Base-by-base conservation (phyloP, 2,113 vertebrate species). In the Pimephales promelas region DNA sequence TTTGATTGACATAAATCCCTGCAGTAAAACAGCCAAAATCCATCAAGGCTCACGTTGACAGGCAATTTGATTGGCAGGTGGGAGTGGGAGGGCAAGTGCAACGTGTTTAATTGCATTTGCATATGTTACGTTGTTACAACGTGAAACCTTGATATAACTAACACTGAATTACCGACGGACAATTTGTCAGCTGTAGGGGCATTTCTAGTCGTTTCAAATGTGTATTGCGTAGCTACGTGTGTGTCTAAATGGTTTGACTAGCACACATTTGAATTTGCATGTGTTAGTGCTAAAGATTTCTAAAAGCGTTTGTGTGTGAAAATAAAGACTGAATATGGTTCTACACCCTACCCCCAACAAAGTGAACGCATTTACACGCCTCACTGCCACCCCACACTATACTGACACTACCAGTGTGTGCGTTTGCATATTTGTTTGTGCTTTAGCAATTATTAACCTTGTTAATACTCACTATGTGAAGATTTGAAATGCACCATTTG, bases 41-140 rank as follows among this genome's bases (percentile, higher is more conserved):
- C 52, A 72, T 88, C 20, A 13, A 47, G 79, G 80, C 83, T 85
- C 80, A 64, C 88, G 86, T 84, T 81, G 89, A 92, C 85, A 83
- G 79, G 28, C 85, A 81, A 59, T 73, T 10, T 89, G 90, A 92
- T 79, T 88, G 91, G 90, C 91, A 90, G 90, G 59, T 85, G 82
- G 75, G 75, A 20, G 68, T 83, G 52, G 34, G 73, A 76, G 83
- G 76, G 26, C 74, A 57, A 82, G 61, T 47, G 70, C 54, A 28
- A 28, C 47, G 26, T 14, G 66, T 81, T 70, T 62, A 61, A 62
- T 28, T 66, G 76, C 40, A 22, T 68, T 56, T 84, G 78, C 57
- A 43, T 70, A 31, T 76, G 31, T 80, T 34, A 24, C 24, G 7
- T 57, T 62, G 80, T 75, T 72, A 61, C 66, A 73, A 68, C 40